These are phyloP conservation scores for Leptobrachium leishanense DNA, from an alignment of 2,113 vertebrate species.

Conservation along the genomic window DNA sequence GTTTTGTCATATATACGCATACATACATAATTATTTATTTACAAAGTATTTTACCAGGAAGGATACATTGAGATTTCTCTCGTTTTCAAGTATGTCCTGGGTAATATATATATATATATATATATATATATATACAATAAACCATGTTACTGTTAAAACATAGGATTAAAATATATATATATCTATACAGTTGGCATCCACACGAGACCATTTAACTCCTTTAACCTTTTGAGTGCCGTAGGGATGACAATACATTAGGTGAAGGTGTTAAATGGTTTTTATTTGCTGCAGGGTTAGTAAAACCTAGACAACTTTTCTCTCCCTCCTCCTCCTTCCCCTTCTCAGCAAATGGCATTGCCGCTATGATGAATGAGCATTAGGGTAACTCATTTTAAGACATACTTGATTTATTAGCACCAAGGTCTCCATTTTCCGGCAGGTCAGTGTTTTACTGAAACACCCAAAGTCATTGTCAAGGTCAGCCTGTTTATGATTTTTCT, in stretches of 20 bases:
- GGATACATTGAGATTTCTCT: no score
- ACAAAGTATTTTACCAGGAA: no score
- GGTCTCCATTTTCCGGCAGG: constrained; percentile 99
- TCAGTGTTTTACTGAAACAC: constrained; percentile 96
- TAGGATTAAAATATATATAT: background rate
- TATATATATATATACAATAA: constrained; percentile 16
- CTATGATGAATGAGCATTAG: constrained; percentile 99
- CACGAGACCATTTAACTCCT: constrained; percentile 45
- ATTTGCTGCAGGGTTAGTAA: constrained; percentile 99
- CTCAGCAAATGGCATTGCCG: constrained; percentile 97
- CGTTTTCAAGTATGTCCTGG: no score
- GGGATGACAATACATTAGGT: constrained; percentile 42
- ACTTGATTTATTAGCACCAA: constrained; percentile 96
- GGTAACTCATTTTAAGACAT: constrained; percentile 99
- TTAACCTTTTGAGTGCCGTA: constrained; percentile 48
- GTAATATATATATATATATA: no score
- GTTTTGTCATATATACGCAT: no score
- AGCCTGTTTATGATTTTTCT: constrained; percentile 92
- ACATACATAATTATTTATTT: no score
- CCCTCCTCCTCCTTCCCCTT: constrained; percentile 61
- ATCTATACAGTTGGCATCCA: constrained; percentile 6
- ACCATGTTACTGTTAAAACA: constrained; percentile 37
- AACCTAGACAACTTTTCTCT: constrained; percentile 73
- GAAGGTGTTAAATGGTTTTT: constrained; percentile 78
- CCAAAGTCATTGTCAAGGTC: constrained; percentile 99